Percentiles rank a stretch among this genome's conserved stretches.
phyloP scores from a whole-genome alignment of 1,140 invertebrate species.

The Dendroctonus valens region DNA sequence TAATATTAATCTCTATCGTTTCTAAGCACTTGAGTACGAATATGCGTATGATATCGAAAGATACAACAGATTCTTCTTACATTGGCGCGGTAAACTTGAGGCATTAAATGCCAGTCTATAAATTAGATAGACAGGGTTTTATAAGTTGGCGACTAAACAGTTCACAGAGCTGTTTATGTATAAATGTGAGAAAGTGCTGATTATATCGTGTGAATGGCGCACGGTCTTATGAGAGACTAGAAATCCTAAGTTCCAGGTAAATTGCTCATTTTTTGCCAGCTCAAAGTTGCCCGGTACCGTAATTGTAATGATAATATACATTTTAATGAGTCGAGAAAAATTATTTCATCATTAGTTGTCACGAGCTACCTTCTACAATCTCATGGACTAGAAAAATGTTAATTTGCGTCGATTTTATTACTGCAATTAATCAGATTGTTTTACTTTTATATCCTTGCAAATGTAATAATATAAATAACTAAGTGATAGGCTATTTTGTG shows the following conservation, averaged over 20 bases:
- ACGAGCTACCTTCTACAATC: neutral
- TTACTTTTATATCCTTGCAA: too few species aligned
- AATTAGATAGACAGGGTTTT: constrained; percentile 16
- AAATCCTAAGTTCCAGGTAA: constrained; percentile 10
- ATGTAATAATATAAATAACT: too few species aligned
- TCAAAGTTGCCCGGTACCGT: constrained; percentile 6
- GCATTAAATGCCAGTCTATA: constrained; percentile 14
- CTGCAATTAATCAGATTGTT: too few species aligned
- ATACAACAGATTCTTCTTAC: constrained; percentile 1
- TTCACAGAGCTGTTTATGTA: constrained; percentile 1
- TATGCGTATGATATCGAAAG: neutral
- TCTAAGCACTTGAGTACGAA: constrained; percentile 4
- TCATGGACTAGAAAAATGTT: neutral
- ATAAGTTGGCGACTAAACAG: constrained; percentile 8
- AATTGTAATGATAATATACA: constrained; percentile 5
- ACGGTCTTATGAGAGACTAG: neutral
- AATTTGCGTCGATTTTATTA: neutral
- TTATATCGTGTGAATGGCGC: constrained; percentile 13
- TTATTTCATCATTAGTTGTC: constrained; percentile 13
- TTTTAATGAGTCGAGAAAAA: constrained; percentile 7
- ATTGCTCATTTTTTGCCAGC: constrained; percentile 5
- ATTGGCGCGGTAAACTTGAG: neutral
- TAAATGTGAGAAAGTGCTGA: constrained; percentile 5
- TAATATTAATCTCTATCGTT: neutral
- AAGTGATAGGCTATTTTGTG: too few species aligned